These are phyloP conservation scores for Adela reaumurella DNA, from an alignment of 2,888 invertebrate genomes.

Conservation along the genomic window DNA sequence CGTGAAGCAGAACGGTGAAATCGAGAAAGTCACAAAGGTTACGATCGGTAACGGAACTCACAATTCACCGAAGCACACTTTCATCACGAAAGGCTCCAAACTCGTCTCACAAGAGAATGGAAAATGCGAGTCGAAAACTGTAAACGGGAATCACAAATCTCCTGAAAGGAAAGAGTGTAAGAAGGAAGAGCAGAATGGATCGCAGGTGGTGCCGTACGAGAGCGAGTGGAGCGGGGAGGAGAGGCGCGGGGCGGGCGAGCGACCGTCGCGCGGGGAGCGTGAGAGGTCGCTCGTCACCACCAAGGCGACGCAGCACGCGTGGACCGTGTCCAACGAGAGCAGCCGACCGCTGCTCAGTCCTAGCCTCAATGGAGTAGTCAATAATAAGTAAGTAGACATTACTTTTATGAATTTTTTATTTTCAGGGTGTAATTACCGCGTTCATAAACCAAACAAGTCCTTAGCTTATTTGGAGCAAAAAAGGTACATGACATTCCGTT, in stretches of 20 bases:
- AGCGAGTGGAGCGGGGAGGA: constrained; percentile 38
- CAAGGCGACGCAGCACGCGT: constrained; percentile 36
- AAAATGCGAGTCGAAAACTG: not conserved
- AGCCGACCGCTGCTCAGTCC: constrained; percentile 41
- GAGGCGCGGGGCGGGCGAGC: constrained; percentile 23
- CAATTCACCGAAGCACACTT: not conserved
- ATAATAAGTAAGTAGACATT: constrained; percentile 44
- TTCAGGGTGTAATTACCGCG: no score
- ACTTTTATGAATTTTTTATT: no score
- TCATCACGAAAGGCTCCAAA: not conserved
- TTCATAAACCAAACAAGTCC: no score
- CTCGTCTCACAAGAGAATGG: not conserved
- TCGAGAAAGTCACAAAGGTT: constrained; percentile 32
- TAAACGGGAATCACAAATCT: not conserved
- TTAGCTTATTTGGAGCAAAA: no score
- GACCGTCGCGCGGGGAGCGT: constrained; percentile 28
- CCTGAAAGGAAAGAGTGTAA: constrained; percentile 22
- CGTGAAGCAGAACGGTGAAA: constrained; percentile 46
- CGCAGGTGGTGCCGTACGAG: constrained; percentile 57
- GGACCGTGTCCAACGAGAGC: constrained; percentile 43
- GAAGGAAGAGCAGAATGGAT: constrained; percentile 21
- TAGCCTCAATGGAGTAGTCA: constrained; percentile 46
- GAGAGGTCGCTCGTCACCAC: constrained; percentile 33
- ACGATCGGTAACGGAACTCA: constrained; percentile 16
- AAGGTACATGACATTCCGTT: no score